A percentile compares a stretch with the other conserved stretches of the same genome.
Conservation (phyloP, 2,113 vertebrate genomes). For the Eolophus roseicapilla region DNA sequence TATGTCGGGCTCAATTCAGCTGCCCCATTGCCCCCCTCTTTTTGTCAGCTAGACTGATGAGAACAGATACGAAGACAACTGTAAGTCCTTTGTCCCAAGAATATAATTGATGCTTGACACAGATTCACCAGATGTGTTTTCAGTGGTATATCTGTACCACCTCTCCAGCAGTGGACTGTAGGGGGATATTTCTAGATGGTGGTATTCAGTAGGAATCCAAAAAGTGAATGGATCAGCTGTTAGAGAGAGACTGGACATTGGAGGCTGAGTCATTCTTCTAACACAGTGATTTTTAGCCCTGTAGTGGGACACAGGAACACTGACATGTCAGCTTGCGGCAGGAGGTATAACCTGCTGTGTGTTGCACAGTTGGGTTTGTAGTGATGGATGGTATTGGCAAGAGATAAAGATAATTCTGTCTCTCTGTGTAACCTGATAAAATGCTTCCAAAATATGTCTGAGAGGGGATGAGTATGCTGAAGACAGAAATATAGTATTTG, state of each 20-base stretch:
- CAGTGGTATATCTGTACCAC: neutral
- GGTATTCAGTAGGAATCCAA: neutral
- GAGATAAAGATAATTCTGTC: neutral
- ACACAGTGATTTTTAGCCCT: neutral
- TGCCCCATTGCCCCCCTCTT: neutral
- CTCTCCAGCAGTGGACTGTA: neutral
- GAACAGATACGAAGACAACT: neutral
- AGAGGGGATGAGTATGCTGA: neutral
- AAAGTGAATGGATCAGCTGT: neutral
- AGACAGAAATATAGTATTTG: neutral
- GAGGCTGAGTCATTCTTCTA: neutral
- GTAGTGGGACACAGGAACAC: too few species aligned
- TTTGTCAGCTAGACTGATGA: neutral
- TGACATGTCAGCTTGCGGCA: neutral
- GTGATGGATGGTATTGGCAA: neutral
- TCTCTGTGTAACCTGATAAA: neutral
- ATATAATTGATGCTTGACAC: neutral
- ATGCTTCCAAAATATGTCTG: neutral
- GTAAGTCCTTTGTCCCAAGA: neutral
- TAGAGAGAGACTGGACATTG: neutral
- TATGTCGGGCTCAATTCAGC: neutral
- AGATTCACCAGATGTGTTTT: neutral
- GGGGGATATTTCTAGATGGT: neutral
- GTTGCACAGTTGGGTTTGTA: neutral
- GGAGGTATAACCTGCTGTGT: neutral